Evolutionary conservation across 1,140 invertebrate species (phyloP), one percentile per base, ranked within the genome.

Genomic region (Drosophila gunungcola): DNA sequence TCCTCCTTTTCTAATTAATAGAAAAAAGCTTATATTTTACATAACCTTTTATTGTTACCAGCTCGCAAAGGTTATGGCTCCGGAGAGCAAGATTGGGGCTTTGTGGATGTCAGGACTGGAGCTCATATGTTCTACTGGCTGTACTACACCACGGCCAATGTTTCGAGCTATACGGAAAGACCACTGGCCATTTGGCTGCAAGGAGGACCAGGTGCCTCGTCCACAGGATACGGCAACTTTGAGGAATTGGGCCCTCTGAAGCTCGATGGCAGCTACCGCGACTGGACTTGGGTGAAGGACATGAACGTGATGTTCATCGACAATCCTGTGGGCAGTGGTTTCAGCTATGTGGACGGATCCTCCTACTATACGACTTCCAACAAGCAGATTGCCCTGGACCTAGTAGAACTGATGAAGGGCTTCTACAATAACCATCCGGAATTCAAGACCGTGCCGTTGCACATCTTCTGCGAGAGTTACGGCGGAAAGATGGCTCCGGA

Each of bases 401-500:
- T 98, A 64, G 93, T 98, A 0, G 93, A 93, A 41, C 93, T 97
- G n/a, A 94, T 98, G 80, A 94, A 93, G 88, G 93, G 93, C 4
- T 96, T 98, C 79, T 95, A 95, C 49, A 79, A 93, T 11, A 86
- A 93, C 38, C 90, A 95, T 75, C 94, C 95, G 0, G 93, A 96
- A 78, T 97, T 97, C 84, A 93, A 95, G 82, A 93, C 91, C 4
- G 94, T 95, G 5, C 96, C 96, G 1, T 93, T 97, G n/a, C 98
- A 97, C 78, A 97, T 98, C 51, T 96, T 96, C 73, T 96, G 95
- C 32, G 96, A 98, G 91, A 97, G 97, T 1, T 98, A 98, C 92
- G 97, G 97, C 27, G 97, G 97, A 1, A 98, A 98, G 93, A 98
- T 98, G 96, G 95, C 96, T 1, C 95, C 96, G 10, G 96, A 97